These are phyloP conservation scores for Zalophus californianus DNA, from an alignment of 2,797 vertebrate genomes.

Conservation along the genomic window DNA sequence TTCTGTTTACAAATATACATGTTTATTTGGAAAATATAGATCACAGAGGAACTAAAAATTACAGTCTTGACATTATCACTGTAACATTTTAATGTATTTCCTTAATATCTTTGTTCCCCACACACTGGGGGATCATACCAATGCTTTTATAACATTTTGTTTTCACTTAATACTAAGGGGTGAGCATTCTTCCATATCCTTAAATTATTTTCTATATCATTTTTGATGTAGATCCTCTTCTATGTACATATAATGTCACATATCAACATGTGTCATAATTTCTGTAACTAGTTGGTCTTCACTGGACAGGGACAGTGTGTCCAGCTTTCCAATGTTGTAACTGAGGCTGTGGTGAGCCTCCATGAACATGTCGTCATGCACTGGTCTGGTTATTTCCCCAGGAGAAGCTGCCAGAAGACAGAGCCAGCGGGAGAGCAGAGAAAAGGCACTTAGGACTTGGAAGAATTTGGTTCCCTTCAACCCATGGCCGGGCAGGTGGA, in stretches of 20 bases:
- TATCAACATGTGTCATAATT: background rate
- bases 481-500: fast-evolving
- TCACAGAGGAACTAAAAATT: background rate
- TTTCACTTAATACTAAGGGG: background rate
- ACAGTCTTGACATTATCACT: background rate
- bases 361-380: background rate
- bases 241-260: no score
- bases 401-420: background rate
- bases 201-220: background rate
- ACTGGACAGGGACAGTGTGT: background rate
- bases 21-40: background rate
- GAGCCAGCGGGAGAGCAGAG: background rate
- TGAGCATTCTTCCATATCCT: background rate
- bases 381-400: background rate
- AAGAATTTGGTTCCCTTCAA: no score
- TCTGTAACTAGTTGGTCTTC: background rate
- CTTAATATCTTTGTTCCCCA: background rate
- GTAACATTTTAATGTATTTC: background rate
- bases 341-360: no score
- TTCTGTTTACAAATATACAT: background rate
- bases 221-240: background rate
- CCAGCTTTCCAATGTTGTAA: background rate
- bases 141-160: background rate
- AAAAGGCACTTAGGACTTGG: background rate
- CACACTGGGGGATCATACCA: background rate